Percentiles rank a stretch among this genome's conserved stretches.
phyloP scores from a whole-genome alignment of 2,113 vertebrate genomes.

The Catharus bicknelli region DNA sequence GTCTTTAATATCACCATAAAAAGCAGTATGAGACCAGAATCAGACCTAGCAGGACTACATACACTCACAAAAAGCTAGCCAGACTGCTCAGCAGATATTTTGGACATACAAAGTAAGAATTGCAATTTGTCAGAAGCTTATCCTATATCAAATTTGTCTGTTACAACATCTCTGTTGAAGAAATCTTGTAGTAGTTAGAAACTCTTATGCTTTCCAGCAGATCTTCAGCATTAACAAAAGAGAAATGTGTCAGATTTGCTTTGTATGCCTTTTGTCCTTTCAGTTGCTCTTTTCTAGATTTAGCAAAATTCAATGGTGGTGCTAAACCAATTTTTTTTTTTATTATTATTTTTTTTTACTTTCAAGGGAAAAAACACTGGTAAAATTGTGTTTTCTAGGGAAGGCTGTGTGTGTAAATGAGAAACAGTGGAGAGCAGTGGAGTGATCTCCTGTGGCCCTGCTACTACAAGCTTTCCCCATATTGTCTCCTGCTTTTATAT shows the following conservation, averaged over 20 bases:
- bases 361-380: conserved; percentile 83
- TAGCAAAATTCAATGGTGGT: conserved; percentile 84
- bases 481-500: conserved; percentile 99
- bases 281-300: conserved; percentile 76
- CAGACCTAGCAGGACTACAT: not conserved
- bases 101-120: not conserved
- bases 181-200: conserved; percentile 36
- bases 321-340: conserved; percentile 84
- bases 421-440: conserved; percentile 81
- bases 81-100: conserved; percentile 23
- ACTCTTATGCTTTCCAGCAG: conserved; percentile 7
- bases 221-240: conserved; percentile 53
- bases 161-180: not conserved
- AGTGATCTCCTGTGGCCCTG: conserved; percentile 87
- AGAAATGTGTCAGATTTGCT: conserved; percentile 13
- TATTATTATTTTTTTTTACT: conserved; percentile 80
- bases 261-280: conserved; percentile 41
- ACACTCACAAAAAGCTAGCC: not conserved
- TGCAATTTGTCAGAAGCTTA: conserved; percentile 23
- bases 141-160: not conserved
- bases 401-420: conserved; percentile 85
- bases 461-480: conserved; percentile 86
- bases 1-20: conserved; percentile 53
- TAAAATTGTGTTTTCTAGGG: conserved; percentile 77
- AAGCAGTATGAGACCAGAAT: conserved; percentile 31